phyloP scores from a whole-genome alignment of 1,140 invertebrate species.

The Protaetia brevitarsis region DNA sequence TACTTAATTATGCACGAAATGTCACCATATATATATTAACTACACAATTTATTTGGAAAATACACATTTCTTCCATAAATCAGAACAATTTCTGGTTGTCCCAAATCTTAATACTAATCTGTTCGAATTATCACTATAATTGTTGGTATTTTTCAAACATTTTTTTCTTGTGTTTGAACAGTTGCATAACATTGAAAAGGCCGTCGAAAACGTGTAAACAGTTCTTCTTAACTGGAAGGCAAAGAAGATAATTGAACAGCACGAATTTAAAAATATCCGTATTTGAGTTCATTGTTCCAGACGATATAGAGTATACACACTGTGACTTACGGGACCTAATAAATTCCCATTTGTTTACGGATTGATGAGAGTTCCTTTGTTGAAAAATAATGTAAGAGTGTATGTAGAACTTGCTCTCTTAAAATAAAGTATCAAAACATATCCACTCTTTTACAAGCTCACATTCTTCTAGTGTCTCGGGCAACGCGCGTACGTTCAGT shows the following conservation, averaged over 20 bases:
- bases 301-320: constrained; percentile 1
- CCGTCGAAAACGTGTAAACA: too few relatives aligned
- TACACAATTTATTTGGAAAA: background rate
- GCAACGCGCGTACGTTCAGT: background rate
- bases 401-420: constrained; percentile 1
- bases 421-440: constrained; percentile 19
- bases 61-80: too few relatives aligned
- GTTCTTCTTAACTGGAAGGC: too few relatives aligned
- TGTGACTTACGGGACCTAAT: background rate
- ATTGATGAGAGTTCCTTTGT: constrained; percentile 17
- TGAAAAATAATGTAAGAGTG: constrained; percentile 8
- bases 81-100: too few relatives aligned
- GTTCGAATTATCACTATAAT: too few relatives aligned
- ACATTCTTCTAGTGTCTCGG: background rate
- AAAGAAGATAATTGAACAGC: too few relatives aligned
- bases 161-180: too few relatives aligned
- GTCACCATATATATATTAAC: background rate
- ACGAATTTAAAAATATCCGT: constrained; percentile 9
- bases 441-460: constrained; percentile 13
- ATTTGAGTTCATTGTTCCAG: constrained; percentile 7
- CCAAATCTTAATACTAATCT: too few relatives aligned
- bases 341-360: constrained; percentile 13
- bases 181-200: too few relatives aligned
- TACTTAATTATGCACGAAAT: background rate
- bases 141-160: too few relatives aligned